These are phyloP conservation scores for Epiblema foenella DNA, from an alignment of 2,888 invertebrate species.

Conservation along the genomic window DNA sequence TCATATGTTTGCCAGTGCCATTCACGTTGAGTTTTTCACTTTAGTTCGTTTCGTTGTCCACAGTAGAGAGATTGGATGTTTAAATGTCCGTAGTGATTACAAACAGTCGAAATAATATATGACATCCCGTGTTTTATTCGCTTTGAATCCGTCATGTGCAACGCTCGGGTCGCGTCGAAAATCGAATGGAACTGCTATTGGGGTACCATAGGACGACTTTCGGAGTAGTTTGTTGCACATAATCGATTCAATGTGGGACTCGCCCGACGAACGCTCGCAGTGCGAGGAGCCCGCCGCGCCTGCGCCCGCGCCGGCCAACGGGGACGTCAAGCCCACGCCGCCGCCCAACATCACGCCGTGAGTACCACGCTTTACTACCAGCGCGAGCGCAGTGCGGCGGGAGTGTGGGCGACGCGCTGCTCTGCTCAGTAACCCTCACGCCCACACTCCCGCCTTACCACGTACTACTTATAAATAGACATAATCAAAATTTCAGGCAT, in stretches of 20 bases:
- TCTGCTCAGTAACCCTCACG: no score
- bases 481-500: neutral
- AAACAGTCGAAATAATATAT: constrained; percentile 83
- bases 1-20: constrained; percentile 82
- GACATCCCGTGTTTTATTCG: constrained; percentile 86
- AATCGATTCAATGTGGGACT: constrained; percentile 86
- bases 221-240: constrained; percentile 86
- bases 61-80: constrained; percentile 80
- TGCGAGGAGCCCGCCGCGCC: constrained; percentile 69
- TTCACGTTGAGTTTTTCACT: constrained; percentile 79
- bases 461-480: neutral
- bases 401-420: no score
- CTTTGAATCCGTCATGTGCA: constrained; percentile 86
- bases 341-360: constrained; percentile 87
- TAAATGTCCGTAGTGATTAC: constrained; percentile 81
- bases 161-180: constrained; percentile 71
- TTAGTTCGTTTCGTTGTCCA: constrained; percentile 75
- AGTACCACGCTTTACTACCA: constrained; percentile 57
- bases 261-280: constrained; percentile 85
- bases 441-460: neutral
- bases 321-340: constrained; percentile 69
- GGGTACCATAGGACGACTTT: constrained; percentile 82
- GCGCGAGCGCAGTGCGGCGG: no score
- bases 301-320: constrained; percentile 70
- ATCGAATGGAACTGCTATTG: constrained; percentile 66